Percentiles rank a stretch among this genome's conserved stretches.
Conservation (phyloP, 2,888 invertebrate genomes). For the Lasiommata megera region DNA sequence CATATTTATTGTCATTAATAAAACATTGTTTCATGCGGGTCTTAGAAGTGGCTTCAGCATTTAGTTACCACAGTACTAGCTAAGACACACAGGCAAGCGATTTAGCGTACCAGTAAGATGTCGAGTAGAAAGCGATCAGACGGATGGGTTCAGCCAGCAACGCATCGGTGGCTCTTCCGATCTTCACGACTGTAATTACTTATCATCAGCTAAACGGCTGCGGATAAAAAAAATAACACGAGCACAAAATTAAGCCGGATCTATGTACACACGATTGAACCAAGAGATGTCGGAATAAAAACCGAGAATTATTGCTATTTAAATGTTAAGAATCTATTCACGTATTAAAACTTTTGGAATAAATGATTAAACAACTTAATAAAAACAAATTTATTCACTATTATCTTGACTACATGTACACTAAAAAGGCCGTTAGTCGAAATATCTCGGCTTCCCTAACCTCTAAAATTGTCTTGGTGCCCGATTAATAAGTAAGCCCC, state of each 20-base stretch:
- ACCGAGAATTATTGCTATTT: background rate
- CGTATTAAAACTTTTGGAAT: constrained; percentile 4
- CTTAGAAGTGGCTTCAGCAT: too few species aligned
- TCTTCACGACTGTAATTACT: too few species aligned
- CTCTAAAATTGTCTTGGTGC: constrained; percentile 1
- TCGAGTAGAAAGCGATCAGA: too few species aligned
- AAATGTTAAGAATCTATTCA: constrained; percentile 7
- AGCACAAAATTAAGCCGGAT: background rate
- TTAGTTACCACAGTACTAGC: too few species aligned
- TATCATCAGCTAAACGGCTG: too few species aligned
- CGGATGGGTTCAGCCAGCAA: too few species aligned
- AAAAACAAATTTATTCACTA: constrained; percentile 15
- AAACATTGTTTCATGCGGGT: too few species aligned
- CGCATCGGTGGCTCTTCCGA: too few species aligned
- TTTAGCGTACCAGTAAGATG: too few species aligned
- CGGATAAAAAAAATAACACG: too few species aligned
- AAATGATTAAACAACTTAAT: constrained; percentile 10
- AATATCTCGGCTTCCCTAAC: constrained; percentile 6
- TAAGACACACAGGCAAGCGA: too few species aligned
- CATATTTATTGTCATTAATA: too few species aligned
- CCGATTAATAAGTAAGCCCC: background rate
- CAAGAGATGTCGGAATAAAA: constrained; percentile 1
- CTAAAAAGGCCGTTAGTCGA: constrained; percentile 4
- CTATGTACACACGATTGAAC: background rate
- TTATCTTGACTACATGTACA: constrained; percentile 5